Base-by-base conservation (phyloP, 2,113 vertebrate species). In the Indicator maculatus region DNA sequence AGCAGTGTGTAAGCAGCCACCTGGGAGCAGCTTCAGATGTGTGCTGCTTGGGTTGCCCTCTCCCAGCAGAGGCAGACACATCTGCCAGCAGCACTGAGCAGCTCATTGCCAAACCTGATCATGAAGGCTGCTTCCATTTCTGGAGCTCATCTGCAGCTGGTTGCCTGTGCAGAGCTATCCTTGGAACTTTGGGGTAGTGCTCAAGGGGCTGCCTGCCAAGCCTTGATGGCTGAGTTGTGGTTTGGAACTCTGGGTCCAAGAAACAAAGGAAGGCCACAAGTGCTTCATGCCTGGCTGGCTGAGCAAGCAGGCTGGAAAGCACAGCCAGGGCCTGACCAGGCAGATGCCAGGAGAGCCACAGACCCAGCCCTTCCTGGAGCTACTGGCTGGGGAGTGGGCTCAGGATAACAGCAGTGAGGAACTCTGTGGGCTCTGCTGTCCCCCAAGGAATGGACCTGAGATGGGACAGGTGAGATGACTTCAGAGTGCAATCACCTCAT, bases 21-120 rank as follows among this genome's bases (percentile, higher is more conserved):
- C 7, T 31, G 45, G 2, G 1, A 63, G 65, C 69, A 65, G n/a
- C 39, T 21, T 70, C 13, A 21, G 0, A 0, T 36, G 52, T 14
- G 11, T 18, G 44, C 21, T 26, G 12, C 63, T 59, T 26, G 52
- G 61, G 19, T 41, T 90, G 0, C 10, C 2, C 3, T 23, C n/a
- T 5, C 8, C 16, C 3, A 28, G 23, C 59, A 65, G 27, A 64
- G 59, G n/a, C 36, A 0, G 12, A 6, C 7, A 31, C 64, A 84
- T 38, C 82, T 55, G 21, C 20, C 71, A 50, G 58, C 52, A 61
- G 39, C 39, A 12, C 30, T 61, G 55, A 63, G 87, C 9, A 63
- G 11, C 31, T 27, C 26, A 4, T 12, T 38, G 27, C 70, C 86
- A 72, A 88, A 56, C 23, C 15, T 12, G 14, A 18, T 28, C 59